Percentiles rank a stretch among this genome's conserved stretches.
These are phyloP conservation scores for Chrysomallon squamiferum DNA, from an alignment of 1,140 invertebrate species.

Conservation along the genomic window DNA sequence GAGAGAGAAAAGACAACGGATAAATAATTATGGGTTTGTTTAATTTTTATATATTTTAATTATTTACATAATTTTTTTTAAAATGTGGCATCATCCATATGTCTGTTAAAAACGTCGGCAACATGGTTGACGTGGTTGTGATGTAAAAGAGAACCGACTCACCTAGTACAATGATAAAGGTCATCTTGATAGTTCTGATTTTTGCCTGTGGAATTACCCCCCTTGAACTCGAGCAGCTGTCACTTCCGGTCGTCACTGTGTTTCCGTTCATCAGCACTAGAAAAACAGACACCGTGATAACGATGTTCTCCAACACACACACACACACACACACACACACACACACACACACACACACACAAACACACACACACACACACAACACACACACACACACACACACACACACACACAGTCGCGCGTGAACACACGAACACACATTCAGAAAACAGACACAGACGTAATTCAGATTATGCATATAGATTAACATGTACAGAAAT, in stretches of 20 bases:
- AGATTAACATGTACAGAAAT: too few species aligned
- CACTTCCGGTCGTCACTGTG: constrained; percentile 14
- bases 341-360: constrained; percentile 1
- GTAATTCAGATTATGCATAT: neutral
- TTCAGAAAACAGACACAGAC: neutral
- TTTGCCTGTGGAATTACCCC: constrained; percentile 91
- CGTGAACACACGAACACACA: neutral
- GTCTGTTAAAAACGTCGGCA: too few species aligned
- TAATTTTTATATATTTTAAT: too few species aligned
- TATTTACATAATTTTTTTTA: too few species aligned
- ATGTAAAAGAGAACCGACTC: too few species aligned
- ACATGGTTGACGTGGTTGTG: too few species aligned
- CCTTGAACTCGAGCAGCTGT: constrained; percentile 56
- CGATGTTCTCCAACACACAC: too few species aligned
- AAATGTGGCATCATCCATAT: too few species aligned
- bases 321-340: constrained; percentile 9
- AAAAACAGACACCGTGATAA: neutral
- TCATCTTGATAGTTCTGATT: constrained; percentile 96
- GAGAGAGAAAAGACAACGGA: too few species aligned
- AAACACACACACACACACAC: constrained; percentile 6
- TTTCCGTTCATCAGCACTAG: constrained; percentile 4
- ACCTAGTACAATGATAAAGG: constrained; percentile 93
- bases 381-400: too few species aligned
- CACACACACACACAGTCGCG: constrained; percentile 1
- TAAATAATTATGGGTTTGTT: too few species aligned